Evolutionary conservation across 1,140 invertebrate species (phyloP).

Genomic region (Druon quercuslanigerum): DNA sequence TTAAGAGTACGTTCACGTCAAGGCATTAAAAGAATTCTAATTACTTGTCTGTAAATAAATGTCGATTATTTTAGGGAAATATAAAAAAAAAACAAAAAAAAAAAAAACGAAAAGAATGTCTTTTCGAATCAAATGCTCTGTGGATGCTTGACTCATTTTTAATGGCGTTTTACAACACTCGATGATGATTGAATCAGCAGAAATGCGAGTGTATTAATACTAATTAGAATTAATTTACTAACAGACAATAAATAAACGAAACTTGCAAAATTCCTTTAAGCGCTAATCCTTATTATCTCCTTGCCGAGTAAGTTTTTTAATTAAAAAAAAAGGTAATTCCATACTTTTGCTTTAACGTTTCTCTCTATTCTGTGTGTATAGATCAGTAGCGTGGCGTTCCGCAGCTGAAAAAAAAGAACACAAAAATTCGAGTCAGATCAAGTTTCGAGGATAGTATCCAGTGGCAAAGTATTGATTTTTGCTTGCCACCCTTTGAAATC

Average conservation of each 20-base stretch:
- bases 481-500: too few relatives aligned
- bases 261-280: slow-evolving; percentile 38
- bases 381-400: slow-evolving; percentile 49
- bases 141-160: neutral
- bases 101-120: slow-evolving; percentile 22
- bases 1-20: slow-evolving; percentile 18
- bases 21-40: slow-evolving; percentile 25
- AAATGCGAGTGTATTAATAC: slow-evolving; percentile 51
- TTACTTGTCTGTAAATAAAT: neutral
- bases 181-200: slow-evolving; percentile 54
- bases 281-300: slow-evolving; percentile 45
- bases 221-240: slow-evolving; percentile 61
- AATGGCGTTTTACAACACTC: slow-evolving; percentile 41
- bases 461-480: too few relatives aligned
- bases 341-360: slow-evolving; percentile 47
- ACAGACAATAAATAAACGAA: slow-evolving; percentile 61
- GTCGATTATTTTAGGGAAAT: too few relatives aligned
- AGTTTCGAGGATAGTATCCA: too few relatives aligned
- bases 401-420: slow-evolving; percentile 46
- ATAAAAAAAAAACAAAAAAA: too few relatives aligned
- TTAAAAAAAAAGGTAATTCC: slow-evolving; percentile 54
- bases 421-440: too few relatives aligned
- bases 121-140: neutral
- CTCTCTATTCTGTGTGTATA: slow-evolving; percentile 34
- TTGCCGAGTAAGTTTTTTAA: slow-evolving; percentile 50